Evolutionary conservation across 2,113 vertebrate genomes (phyloP), one percentile per base, ranked within the genome.

Genomic region (Carassius carassius): DNA sequence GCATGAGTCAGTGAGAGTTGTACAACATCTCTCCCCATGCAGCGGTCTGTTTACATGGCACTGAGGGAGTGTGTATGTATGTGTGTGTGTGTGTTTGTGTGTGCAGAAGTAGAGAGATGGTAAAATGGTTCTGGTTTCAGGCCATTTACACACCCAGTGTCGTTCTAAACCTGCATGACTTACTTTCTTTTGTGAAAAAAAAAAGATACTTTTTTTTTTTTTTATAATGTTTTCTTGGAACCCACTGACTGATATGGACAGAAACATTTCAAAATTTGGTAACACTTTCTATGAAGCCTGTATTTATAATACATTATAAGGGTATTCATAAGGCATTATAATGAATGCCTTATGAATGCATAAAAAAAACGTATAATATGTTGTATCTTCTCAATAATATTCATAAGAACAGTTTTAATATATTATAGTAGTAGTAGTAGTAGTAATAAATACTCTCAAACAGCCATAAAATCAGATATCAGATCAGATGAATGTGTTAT

Each of bases 31-130:
- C 72, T 85, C 78, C 56, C 86, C 84, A 60, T 82, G 75, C 86
- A 87, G 86, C 49, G 29, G 69, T 58, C 74, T 85, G 60, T 87
- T 87, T 87, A 85, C 83, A 87, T 87, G 86, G 41, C 83, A 78
- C 81, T 78, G 73, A 82, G 83, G 74, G 69, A 81, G 58, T 56
- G 81, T 49, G 82, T 85, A 65, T 35, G 32, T 58, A 78, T 72
- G 2, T 51, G 82, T 58, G 84, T 72, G 2, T 51, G 82, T 75
- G 41, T 80, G 67, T 41, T 1, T 84, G 58, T 81, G 76, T 70
- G 65, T 73, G 73, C 25, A 32, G 60, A 60, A 69, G 63, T 41
- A 54, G 47, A 29, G 32, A 69, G 63, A 81, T 82, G 62, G 12
- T 81, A 47, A 69, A 11, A 9, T 11, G 16, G 41, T 44, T 44